Base-by-base conservation (phyloP, 2,113 vertebrate species). In the Zeus faber region DNA sequence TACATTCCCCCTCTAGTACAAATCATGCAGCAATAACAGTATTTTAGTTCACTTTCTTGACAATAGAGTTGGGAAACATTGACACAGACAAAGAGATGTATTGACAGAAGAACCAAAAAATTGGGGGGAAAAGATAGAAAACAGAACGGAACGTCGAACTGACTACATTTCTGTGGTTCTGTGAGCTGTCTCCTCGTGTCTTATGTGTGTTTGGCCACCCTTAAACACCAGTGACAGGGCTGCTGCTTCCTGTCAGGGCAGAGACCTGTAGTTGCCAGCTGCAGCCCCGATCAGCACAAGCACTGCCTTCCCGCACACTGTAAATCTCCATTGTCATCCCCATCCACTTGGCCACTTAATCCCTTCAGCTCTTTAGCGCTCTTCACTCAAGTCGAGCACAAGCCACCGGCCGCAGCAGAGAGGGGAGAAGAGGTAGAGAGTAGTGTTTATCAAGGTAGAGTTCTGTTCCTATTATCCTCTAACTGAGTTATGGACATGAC, bases 181-280 rank as follows among this genome's bases (percentile, higher is more conserved):
- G n/a, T n/a, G n/a, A n/a, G n/a, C n/a, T n/a, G n/a, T n/a, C n/a
- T n/a, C n/a, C n/a, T n/a, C n/a, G n/a, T n/a, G n/a, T n/a, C n/a
- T n/a, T n/a, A n/a, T n/a, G n/a, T n/a, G n/a, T n/a, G n/a, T n/a
- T n/a, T n/a, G n/a, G n/a, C n/a, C n/a, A n/a, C n/a, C n/a, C 40
- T 23, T 39, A 45, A 45, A 23, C 54, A 56, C 25, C 31, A 25
- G 43, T 31, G 17, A 44, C 5, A 17, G 21, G 24, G 27, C 54
- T 45, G 54, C 54, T 57, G 27, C 21, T 46, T 24, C 41, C 27
- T 35, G 20, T 57, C 54, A n/a, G 40, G 14, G 25, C 14, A 37
- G 33, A 55, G 24, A 27, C 17, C 40, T 11, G 16, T 22, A 1
- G 16, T 2, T 37, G 16, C 17, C 14, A 23, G n/a, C 25, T 1